phyloP scores from a whole-genome alignment of 2,113 vertebrate species.

The Vimba vimba region DNA sequence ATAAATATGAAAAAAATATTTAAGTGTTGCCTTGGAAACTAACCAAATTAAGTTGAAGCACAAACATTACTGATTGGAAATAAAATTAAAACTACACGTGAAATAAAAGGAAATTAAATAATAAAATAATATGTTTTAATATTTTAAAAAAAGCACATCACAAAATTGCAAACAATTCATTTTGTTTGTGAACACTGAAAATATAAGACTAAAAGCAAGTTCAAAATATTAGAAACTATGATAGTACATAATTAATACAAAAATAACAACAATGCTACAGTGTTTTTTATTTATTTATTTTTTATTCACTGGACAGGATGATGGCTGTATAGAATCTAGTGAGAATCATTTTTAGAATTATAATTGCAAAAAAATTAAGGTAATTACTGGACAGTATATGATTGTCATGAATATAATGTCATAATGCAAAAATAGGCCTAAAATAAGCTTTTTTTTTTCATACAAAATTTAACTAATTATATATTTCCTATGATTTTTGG shows the following conservation, averaged over 20 bases:
- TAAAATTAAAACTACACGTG: background rate
- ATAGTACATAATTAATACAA: background rate
- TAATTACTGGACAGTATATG: background rate
- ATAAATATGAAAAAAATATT: too few species aligned
- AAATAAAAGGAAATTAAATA: too few species aligned
- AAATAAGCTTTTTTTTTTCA: background rate
- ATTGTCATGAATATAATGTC: background rate
- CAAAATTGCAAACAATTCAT: background rate
- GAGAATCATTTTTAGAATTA: background rate
- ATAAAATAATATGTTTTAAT: too few species aligned
- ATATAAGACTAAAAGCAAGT: background rate
- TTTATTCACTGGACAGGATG: too few species aligned
- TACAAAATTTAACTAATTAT: background rate
- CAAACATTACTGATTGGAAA: background rate
- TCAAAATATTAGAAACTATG: background rate
- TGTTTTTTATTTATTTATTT: too few species aligned
- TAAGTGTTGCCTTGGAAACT: too few species aligned
- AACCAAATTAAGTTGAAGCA: too few species aligned
- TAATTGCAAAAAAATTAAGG: background rate
- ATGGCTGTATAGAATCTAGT: too few species aligned
- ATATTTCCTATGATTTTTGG: too few species aligned
- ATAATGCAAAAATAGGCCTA: background rate
- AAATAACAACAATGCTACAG: background rate
- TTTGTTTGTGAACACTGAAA: background rate
- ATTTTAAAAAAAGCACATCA: background rate